Evolutionary conservation across 2,113 vertebrate genomes (phyloP).

Genomic region (Plotosus lineatus): DNA sequence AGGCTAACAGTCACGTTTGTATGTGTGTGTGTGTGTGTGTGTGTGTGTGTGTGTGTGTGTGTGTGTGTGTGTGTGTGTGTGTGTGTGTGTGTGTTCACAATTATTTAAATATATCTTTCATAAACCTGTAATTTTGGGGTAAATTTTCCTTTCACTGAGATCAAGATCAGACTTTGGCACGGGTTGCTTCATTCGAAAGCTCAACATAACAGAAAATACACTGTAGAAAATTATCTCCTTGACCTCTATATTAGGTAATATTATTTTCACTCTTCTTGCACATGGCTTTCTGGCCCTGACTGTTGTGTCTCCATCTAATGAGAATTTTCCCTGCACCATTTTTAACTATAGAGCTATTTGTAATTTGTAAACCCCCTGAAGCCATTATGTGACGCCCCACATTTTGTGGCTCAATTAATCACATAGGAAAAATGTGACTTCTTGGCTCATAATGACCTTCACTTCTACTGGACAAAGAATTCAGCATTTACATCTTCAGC

Average conservation of each 20-base stretch:
- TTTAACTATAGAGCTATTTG: conserved; percentile 45
- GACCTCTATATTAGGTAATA: conserved; percentile 38
- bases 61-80: no score
- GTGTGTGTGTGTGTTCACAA: no score
- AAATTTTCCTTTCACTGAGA: conserved; percentile 33
- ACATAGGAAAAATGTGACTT: conserved; percentile 46
- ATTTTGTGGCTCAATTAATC: conserved; percentile 47
- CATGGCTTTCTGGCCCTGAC: conserved; percentile 9
- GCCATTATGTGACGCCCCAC: conserved; percentile 40
- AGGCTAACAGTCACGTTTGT: conserved; percentile 38
- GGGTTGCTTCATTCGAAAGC: conserved; percentile 50
- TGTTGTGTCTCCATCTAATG: conserved; percentile 38
- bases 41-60: no score
- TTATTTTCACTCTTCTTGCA: conserved; percentile 36
- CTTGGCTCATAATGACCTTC: conserved; percentile 46
- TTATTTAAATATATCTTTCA: conserved; percentile 54
- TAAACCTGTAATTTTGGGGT: conserved; percentile 42
- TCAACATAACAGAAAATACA: conserved; percentile 47
- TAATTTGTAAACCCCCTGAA: conserved; percentile 47
- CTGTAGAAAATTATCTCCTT: conserved; percentile 48
- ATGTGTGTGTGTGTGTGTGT: no score
- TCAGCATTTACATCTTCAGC: conserved; percentile 50
- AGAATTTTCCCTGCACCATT: conserved; percentile 43
- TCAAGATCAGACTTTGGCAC: conserved; percentile 24
- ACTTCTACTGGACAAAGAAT: conserved; percentile 35